Evolutionary conservation across 1,140 invertebrate species (phyloP).

Genomic region (Drosophila pseudoobscura): DNA sequence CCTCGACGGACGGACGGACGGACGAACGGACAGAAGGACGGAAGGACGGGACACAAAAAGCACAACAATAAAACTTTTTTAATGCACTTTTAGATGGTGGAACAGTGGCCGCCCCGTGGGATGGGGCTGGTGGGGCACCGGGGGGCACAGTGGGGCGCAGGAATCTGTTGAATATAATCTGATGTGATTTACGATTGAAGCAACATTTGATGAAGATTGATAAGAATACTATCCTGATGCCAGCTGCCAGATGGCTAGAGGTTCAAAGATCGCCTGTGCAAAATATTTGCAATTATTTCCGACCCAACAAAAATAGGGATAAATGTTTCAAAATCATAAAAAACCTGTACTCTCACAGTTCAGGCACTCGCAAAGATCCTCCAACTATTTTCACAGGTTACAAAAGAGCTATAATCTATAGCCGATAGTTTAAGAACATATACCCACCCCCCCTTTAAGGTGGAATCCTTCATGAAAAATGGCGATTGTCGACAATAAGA

Average conservation of each 20-base stretch:
- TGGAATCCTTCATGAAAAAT: too few relatives aligned
- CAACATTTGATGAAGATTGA: constrained; percentile 11
- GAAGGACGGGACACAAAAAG: constrained; percentile 27
- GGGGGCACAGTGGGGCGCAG: constrained; percentile 40
- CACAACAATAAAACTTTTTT: constrained; percentile 72
- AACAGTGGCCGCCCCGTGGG: constrained; percentile 1
- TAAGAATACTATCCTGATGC: background rate
- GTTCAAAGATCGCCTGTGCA: too few relatives aligned
- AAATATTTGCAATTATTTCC: too few relatives aligned
- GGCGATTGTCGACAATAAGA: too few relatives aligned
- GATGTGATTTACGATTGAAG: constrained; percentile 20
- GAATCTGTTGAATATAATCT: background rate
- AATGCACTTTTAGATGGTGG: constrained; percentile 61
- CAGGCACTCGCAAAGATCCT: too few relatives aligned
- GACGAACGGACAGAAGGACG: background rate
- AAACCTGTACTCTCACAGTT: too few relatives aligned
- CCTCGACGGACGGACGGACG: constrained; percentile 5
- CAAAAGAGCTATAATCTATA: too few relatives aligned
- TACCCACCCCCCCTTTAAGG: too few relatives aligned
- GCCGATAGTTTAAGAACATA: too few relatives aligned
- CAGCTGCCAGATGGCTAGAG: background rate
- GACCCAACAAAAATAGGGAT: too few relatives aligned
- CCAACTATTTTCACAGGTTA: too few relatives aligned
- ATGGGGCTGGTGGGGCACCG: constrained; percentile 15
- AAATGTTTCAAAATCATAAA: too few relatives aligned